Evolutionary conservation across 2,113 vertebrate species (phyloP), one percentile per base, ranked within the genome.

Genomic region (Peucedramus taeniatus): DNA sequence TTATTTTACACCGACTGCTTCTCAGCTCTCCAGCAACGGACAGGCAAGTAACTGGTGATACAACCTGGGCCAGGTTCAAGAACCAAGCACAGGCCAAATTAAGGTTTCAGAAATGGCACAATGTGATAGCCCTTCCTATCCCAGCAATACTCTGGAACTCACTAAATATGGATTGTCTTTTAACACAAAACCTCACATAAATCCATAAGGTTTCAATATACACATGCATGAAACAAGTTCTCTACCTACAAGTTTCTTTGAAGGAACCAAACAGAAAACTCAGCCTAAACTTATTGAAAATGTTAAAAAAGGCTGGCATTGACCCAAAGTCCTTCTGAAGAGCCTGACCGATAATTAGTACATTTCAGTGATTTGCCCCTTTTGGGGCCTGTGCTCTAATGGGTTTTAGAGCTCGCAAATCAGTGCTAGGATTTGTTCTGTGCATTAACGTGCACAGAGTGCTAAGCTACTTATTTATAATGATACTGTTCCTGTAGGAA

Each of bases 401-500:
- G 71, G 59, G 40, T 87, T 97, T 91, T 54, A 80, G 87, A 79
- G 44, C 40, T 81, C 44, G 39, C 87, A 96, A 96, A 95, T 94
- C 66, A 6, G 83, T 61, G 63, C 40, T 80, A 92, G 89, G 82
- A 88, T 93, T 94, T 96, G 83, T 72, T 96, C 83, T 96, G 79
- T 93, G 61, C 75, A 96, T 69, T 96, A 97, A 96, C 57, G 66
- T 97, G 97, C 87, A 50, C 77, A 56, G 79, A 96, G 81, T 94
- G 92, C 91, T 95, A 97, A 96, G 42, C 53, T 94, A 88, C 87
- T 96, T 96, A 92, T 93, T 97, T 97, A 88, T 93, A 97, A 96
- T 80, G 76, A 90, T 91, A 74, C 61, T 91, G 56, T 87, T 97
- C 71, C 79, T 93, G 68, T 94, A 95, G 61, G 87, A 93, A 83